Percentiles rank a stretch among this genome's conserved stretches.
Conservation (phyloP, 2,797 vertebrate genomes). For the Enteromius fasciolatus region DNA sequence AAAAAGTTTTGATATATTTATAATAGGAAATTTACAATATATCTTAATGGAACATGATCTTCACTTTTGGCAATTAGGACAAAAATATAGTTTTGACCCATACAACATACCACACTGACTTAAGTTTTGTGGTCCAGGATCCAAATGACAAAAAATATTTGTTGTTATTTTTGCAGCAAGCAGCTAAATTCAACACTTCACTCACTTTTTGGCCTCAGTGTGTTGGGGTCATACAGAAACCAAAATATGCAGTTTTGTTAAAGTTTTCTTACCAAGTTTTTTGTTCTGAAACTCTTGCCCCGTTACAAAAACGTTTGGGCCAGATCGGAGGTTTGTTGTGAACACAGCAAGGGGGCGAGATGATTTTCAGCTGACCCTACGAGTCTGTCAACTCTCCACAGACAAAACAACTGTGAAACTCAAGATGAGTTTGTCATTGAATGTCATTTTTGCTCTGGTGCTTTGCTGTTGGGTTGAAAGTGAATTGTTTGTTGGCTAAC, state of each 20-base stretch:
- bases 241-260: neutral
- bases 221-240: neutral
- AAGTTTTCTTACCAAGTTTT: neutral
- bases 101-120: neutral
- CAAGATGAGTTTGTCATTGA: constrained; percentile 4
- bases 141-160: neutral
- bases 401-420: constrained; percentile 21
- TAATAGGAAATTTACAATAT: too few relatives aligned
- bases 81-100: too few relatives aligned
- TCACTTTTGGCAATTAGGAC: too few relatives aligned
- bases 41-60: too few relatives aligned
- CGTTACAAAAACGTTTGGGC: constrained; percentile 5
- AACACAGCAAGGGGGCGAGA: constrained; percentile 7
- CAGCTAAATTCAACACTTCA: neutral
- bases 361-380: neutral
- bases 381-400: constrained; percentile 7
- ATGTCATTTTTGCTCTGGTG: neutral
- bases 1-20: too few relatives aligned
- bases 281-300: neutral
- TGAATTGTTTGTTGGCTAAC: constrained; percentile 17
- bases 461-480: constrained; percentile 23
- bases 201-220: neutral
- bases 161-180: neutral
- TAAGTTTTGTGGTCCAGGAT: neutral
- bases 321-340: neutral